Base-by-base conservation (phyloP, 2,888 invertebrate genomes). In the Agrochola litura region DNA sequence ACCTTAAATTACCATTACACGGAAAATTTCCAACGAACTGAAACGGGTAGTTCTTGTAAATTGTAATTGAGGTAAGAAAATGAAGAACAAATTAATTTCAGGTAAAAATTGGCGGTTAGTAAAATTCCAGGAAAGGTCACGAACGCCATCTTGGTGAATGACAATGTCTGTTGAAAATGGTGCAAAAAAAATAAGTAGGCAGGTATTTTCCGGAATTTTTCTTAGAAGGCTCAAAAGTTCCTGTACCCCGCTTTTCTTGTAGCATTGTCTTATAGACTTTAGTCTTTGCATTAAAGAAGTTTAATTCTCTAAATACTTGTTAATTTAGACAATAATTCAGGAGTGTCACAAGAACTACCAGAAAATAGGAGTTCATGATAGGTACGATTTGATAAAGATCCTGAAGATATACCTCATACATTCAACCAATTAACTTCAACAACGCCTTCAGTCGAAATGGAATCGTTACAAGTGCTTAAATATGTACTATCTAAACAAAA, bases 41-140 rank as follows among this genome's bases (percentile, higher is more conserved):
- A n/a, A 68, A 66, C 69, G 2, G 75, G 70, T 82, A 81, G 46
- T 76, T 81, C 56, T 43, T 69, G n/a, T 75, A 75, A 71, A 67
- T 81, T 84, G 22, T 80, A 84, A 79, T 56, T 79, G 64, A 60
- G 64, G 56, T n/a, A 41, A 52, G 56, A 73, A 69, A 83, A 72
- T 64, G 5, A 56, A 69, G 65, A 73, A 49, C 54, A 63, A 82
- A 81, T 76, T 82, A 64, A 63, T 73, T 60, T 30, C 14, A n/a
- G 16, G 19, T 6, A 60, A 69, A 81, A 81, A 68, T 37, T 61
- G 10, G 22, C 43, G 22, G 16, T 60, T 64, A 46, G 8, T 37
- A 14, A 43, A 74, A 64, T 49, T 64, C n/a, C 22, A 2, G 37
- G 30, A 58, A 43, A 64, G 25, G 46, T 60, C 64, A 37, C 49